phyloP scores from a whole-genome alignment of 2,113 vertebrate genomes.

The Gallinago undulata region DNA sequence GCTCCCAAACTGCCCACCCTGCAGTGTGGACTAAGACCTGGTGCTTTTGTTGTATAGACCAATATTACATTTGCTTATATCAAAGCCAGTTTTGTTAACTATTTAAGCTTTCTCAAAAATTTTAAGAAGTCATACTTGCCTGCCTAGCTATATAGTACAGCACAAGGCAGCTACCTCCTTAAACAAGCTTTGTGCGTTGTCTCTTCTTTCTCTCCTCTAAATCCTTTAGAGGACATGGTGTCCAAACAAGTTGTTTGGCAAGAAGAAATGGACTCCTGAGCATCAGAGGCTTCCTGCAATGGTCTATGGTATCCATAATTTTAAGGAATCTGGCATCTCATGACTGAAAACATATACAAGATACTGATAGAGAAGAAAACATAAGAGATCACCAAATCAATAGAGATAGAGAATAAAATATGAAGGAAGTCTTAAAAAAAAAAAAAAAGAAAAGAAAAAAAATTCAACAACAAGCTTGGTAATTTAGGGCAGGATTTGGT shows the following conservation, averaged over 20 bases:
- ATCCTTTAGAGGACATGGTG: neutral
- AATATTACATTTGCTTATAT: neutral
- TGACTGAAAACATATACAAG: neutral
- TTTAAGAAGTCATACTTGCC: neutral
- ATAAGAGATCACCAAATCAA: neutral
- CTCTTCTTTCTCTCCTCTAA: neutral
- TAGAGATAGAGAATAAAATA: neutral
- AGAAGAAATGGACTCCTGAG: neutral
- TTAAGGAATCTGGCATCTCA: neutral
- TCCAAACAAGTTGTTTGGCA: accelerated
- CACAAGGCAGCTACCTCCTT: neutral
- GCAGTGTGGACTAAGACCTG: neutral
- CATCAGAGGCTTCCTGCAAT: neutral
- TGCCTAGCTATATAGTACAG: neutral
- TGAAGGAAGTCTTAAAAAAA: neutral
- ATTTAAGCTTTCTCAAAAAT: neutral
- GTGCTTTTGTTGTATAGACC: neutral
- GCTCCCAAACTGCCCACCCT: neutral
- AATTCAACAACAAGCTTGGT: neutral
- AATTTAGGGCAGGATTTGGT: neutral
- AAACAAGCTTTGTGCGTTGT: neutral
- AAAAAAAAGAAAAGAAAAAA: neutral
- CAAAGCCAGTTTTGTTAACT: neutral
- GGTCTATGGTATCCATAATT: neutral
- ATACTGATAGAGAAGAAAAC: neutral